A percentile compares a stretch with the other conserved stretches of the same genome.
phyloP scores from a whole-genome alignment of 2,888 invertebrate genomes.

The Coleophora deauratella region DNA sequence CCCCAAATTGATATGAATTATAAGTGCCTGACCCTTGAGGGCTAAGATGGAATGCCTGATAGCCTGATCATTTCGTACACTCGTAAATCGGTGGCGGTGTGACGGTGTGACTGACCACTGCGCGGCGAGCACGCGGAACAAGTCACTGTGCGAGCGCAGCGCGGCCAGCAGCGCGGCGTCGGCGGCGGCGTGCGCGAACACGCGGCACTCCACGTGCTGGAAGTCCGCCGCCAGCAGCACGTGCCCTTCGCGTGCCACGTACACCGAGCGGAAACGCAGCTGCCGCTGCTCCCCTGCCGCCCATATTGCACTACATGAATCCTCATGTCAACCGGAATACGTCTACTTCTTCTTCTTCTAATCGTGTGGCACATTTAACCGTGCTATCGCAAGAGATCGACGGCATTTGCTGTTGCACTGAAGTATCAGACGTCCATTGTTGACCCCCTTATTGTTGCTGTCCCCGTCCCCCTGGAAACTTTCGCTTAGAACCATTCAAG shows the following conservation, averaged over 20 bases:
- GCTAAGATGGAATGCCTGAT: too few species aligned
- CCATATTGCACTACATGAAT: neutral
- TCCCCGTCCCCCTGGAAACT: too few species aligned
- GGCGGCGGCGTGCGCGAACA: conserved; percentile 55
- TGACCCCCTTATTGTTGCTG: too few species aligned
- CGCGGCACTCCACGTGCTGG: conserved; percentile 64
- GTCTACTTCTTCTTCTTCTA: too few species aligned
- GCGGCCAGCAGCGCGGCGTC: conserved; percentile 37
- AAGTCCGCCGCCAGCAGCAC: conserved; percentile 62
- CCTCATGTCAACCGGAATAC: neutral
- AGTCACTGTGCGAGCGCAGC: conserved; percentile 35
- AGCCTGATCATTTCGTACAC: too few species aligned
- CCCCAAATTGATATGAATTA: too few species aligned
- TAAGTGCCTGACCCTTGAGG: too few species aligned
- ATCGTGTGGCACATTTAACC: too few species aligned
- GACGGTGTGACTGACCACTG: conserved; percentile 33
- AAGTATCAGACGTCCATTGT: neutral
- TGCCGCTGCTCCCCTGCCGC: conserved; percentile 13
- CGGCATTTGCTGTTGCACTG: neutral
- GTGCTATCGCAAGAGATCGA: too few species aligned
- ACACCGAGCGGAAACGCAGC: conserved; percentile 43
- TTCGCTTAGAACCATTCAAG: too few species aligned
- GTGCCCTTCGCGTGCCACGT: conserved; percentile 34
- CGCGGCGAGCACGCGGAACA: conserved; percentile 53
- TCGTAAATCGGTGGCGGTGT: too few species aligned